Conservation (phyloP, 2,888 invertebrate genomes). For the Dusona sp. region DNA sequence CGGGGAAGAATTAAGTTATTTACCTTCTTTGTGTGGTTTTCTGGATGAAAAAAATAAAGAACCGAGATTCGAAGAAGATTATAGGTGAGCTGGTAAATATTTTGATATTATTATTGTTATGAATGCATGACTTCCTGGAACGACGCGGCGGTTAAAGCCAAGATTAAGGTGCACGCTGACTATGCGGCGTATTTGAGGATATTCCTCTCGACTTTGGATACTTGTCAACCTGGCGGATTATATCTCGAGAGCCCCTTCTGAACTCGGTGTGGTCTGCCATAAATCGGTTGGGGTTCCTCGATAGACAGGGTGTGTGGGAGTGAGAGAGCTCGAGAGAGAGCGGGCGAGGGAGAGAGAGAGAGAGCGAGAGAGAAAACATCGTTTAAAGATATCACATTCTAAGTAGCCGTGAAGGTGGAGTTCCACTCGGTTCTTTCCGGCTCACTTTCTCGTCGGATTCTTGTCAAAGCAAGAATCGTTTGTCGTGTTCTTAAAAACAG, state of each 20-base stretch:
- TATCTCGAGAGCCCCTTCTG: constrained; percentile 40
- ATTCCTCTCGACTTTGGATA: constrained; percentile 35
- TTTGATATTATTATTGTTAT: not conserved
- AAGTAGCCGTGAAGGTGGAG: constrained; percentile 34
- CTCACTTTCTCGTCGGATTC: constrained; percentile 39
- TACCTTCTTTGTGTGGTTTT: not conserved
- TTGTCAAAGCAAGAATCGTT: constrained; percentile 29
- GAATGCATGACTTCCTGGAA: constrained; percentile 28
- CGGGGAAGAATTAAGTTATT: not conserved
- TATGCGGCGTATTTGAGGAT: constrained; percentile 29
- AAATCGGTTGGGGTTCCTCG: constrained; percentile 44
- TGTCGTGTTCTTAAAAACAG: not conserved
- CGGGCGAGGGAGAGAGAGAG: not conserved
- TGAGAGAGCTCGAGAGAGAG: not conserved
- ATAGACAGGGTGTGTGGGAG: not conserved
- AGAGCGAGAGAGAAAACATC: not conserved
- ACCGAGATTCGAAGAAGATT: not conserved
- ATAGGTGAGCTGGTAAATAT: constrained; percentile 5
- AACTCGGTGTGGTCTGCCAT: constrained; percentile 53
- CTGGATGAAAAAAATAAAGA: not conserved
- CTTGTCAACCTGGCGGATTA: constrained; percentile 47
- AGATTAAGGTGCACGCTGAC: constrained; percentile 17
- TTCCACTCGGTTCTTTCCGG: not conserved
- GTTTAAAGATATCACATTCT: constrained; percentile 36
- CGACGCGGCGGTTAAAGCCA: constrained; percentile 4